Evolutionary conservation across 2,113 vertebrate genomes (phyloP), one percentile per base, ranked within the genome.

Genomic region (Tragelaphus strepsiceros): DNA sequence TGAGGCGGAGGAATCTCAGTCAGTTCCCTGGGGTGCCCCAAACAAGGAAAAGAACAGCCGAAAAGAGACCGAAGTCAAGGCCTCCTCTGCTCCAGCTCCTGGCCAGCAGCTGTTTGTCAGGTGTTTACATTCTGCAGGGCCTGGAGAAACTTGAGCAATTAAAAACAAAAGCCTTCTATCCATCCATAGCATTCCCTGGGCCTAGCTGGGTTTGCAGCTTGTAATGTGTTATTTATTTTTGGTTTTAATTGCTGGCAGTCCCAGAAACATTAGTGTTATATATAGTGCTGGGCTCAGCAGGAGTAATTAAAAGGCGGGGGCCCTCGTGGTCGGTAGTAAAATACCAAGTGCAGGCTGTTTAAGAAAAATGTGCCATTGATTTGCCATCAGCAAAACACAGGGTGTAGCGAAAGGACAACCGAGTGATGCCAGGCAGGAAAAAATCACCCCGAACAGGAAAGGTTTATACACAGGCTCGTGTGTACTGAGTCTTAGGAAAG

Each of bases 271-370:
- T 98, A 96, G 91, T 39, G 97, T 98, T 98, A 98, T 98, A 97
- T 96, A 98, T 54, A 98, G 98, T 83, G 97, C 98, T 97, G 97
- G 98, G 96, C 98, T 96, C 98, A 98, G 99, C 98, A 98, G 98
- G 98, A 98, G 98, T 98, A 98, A 99, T 99, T 98, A 99, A 98
- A 98, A 98, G 3, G 97, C 98, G 97, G 98, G 98, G 98, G 98
- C 98, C 98, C 98, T 98, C 86, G 22, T 98, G 98, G 97, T 85
- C 8, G 0, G 97, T 98, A 98, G 97, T 98, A 98, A 99, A 98
- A 96, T 98, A 98, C 97, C 98, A 98, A 98, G 98, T 98, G 97
- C 17, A 92, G 98, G 97, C 98, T 98, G 98, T 98, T 98, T 71
- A 64, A 98, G 93, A 97, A 98, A 98, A 98, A 98, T 93, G 98